phyloP scores from a whole-genome alignment of 2,888 invertebrate species.

The Agonum fuliginosum region DNA sequence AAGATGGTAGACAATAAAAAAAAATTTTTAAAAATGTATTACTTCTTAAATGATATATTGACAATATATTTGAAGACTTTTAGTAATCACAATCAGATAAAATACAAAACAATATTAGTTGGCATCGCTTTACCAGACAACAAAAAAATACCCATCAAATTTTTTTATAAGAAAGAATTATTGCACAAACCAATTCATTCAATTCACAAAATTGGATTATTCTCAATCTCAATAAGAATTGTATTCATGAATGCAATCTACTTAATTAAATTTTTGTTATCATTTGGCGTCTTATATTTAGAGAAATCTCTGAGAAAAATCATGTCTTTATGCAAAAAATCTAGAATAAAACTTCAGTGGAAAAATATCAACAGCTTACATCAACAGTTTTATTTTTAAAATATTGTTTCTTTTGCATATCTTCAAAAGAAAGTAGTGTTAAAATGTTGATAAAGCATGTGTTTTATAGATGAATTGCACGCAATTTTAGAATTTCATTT shows the following conservation, averaged over 20 bases:
- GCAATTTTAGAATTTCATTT: conserved; percentile 9
- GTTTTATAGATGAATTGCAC: neutral
- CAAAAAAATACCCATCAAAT: too few relatives aligned
- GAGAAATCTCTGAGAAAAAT: neutral
- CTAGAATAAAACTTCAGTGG: neutral
- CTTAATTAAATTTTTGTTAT: neutral
- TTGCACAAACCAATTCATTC: conserved; percentile 1
- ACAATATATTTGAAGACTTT: too few relatives aligned
- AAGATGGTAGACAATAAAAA: too few relatives aligned
- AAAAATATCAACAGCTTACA: neutral
- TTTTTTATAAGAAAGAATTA: neutral
- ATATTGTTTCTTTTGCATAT: neutral
- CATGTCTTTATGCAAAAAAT: neutral
- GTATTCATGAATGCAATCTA: neutral
- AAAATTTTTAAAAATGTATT: too few relatives aligned
- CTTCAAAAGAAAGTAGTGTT: neutral
- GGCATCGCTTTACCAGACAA: too few relatives aligned
- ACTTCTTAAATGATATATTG: too few relatives aligned
- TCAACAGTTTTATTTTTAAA: neutral
- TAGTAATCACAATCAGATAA: too few relatives aligned
- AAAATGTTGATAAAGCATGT: neutral
- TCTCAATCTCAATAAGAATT: neutral
- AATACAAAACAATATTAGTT: too few relatives aligned
- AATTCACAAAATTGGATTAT: neutral
- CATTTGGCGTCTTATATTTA: neutral